Evolutionary conservation across 2,113 vertebrate genomes (phyloP), one percentile per base, ranked within the genome.

Genomic region (Myotis brandtii): DNA sequence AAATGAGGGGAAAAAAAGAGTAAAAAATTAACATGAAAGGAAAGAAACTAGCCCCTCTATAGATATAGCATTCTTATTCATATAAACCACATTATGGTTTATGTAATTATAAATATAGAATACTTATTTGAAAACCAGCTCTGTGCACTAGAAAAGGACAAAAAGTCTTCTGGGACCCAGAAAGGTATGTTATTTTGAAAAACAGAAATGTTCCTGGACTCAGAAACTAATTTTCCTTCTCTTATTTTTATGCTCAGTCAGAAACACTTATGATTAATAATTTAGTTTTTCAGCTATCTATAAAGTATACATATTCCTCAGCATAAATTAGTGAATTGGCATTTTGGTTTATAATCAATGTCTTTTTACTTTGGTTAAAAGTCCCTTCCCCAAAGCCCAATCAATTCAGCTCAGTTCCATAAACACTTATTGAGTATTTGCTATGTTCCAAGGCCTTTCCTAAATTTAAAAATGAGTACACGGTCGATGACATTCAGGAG

Each of bases 161-260:
- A 48, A 66, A 18, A 17, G 27, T 43, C 40, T 50, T 30, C 82
- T 86, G 48, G 17, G 16, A 20, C 21, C 27, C 10, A 86, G 10
- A 32, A 5, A 69, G 0, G 27, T 25, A 25, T 52, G n/a, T 87
- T 69, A 40, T 62, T 87, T 37, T 62, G 40, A 94, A 34, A 14
- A 25, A 87, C n/a, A 27, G n/a, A 87, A 46, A 91, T 40, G 73
- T 43, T 70, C 37, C 73, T 59, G 17, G 27, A 17, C n/a, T 86
- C n/a, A 76, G 40, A 93, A 86, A 82, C 40, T 59, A 62, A 50
- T n/a, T 76, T 64, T 91, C 48, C 69, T 82, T 91, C 67, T 82
- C 69, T 91, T 46, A 54, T 64, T 82, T 77, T 77, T 70, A 72
- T 62, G 69, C 3, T 87, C 18, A 64, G 11, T 67, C 75, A 52